A percentile compares a stretch with the other conserved stretches of the same genome.
These are phyloP conservation scores for Asbolus verrucosus DNA, from an alignment of 1,140 invertebrate species.

Conservation along the genomic window DNA sequence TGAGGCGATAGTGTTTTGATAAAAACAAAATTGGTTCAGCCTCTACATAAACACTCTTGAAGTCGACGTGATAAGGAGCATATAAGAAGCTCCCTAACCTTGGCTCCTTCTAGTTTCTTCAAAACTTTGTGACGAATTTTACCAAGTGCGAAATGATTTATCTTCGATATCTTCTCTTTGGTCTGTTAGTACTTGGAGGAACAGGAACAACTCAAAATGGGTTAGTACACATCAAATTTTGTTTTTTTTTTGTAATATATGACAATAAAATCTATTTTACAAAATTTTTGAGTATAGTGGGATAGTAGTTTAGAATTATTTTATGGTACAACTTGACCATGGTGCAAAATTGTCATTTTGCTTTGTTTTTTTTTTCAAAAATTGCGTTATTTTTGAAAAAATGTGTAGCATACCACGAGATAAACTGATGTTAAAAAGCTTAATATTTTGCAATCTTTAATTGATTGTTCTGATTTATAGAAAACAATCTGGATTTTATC, in stretches of 20 bases:
- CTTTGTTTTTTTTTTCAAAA: no score
- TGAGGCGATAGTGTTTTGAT: constrained; percentile 24
- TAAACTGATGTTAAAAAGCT: no score
- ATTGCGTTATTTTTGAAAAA: no score
- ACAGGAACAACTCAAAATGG: no score
- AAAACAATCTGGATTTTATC: constrained; percentile 1
- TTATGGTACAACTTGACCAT: neutral
- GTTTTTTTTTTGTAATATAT: constrained; percentile 1
- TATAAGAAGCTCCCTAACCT: neutral
- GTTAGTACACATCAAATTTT: no score
- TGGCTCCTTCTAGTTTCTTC: neutral
- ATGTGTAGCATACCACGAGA: no score
- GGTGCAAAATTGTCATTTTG: no score
- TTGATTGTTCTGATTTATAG: no score
- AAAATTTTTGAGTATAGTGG: neutral
- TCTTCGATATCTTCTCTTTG: neutral
- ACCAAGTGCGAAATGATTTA: neutral
- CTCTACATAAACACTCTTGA: neutral
- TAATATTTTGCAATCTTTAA: no score
- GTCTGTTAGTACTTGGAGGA: neutral
- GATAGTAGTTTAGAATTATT: no score
- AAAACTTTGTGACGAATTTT: neutral
- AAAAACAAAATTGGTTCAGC: constrained; percentile 10
- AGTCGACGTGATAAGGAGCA: constrained; percentile 1
- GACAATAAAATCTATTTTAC: no score